phyloP scores from a whole-genome alignment of 35 echinoderm and acorn worm genomes.

The Hemicentrotus pulcherrimus region DNA sequence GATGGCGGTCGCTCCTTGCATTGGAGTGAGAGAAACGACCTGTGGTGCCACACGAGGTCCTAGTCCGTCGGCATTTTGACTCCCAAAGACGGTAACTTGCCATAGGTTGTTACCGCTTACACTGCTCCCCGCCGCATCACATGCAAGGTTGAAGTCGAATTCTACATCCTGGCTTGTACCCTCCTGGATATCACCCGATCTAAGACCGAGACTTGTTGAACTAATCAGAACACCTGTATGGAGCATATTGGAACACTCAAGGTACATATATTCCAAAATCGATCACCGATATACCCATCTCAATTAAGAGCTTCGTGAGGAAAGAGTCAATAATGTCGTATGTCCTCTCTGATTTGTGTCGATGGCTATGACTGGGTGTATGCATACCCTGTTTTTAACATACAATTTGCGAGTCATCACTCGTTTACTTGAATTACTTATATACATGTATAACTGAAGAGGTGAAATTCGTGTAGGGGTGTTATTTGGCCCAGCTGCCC shows the following conservation, averaged over 20 bases:
- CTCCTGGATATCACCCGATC: slow-evolving; percentile 3
- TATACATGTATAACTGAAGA: too few relatives aligned
- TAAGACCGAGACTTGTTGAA: slow-evolving; percentile 33
- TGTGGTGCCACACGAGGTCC: not conserved
- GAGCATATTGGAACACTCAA: not conserved
- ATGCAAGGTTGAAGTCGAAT: slow-evolving; percentile 53
- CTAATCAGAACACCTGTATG: slow-evolving; percentile 62
- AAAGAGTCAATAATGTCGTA: too few relatives aligned
- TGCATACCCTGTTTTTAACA: too few relatives aligned
- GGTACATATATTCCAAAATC: too few relatives aligned
- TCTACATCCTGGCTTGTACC: not conserved
- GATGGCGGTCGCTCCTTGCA: not conserved
- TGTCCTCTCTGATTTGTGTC: too few relatives aligned
- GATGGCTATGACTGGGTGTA: too few relatives aligned
- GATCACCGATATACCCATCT: too few relatives aligned
- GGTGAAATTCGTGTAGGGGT: too few relatives aligned
- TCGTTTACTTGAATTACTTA: too few relatives aligned
- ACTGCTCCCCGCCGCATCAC: slow-evolving; percentile 43
- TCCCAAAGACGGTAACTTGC: slow-evolving; percentile 62
- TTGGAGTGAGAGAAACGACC: not conserved
- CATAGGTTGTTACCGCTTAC: slow-evolving; percentile 58
- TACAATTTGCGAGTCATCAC: too few relatives aligned
- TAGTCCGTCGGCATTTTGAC: slow-evolving; percentile 45
- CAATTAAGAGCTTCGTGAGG: too few relatives aligned
- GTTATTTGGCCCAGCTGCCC: too few relatives aligned